These are phyloP conservation scores for Conistra vaccinii DNA, from an alignment of 2,888 invertebrate genomes.

Conservation along the genomic window DNA sequence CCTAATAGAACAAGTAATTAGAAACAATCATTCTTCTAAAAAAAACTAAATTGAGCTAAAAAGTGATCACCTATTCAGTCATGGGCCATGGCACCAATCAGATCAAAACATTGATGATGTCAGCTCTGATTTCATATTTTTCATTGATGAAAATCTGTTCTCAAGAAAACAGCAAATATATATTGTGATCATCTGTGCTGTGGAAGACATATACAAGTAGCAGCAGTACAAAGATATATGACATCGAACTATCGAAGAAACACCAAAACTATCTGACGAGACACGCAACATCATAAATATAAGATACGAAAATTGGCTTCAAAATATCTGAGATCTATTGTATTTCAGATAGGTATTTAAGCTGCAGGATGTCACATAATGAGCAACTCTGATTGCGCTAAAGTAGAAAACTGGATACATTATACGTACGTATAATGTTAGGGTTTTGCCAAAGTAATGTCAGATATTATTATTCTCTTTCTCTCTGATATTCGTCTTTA, in stretches of 20 bases:
- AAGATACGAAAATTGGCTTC: background rate
- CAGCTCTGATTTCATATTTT: background rate
- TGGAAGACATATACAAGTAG: background rate
- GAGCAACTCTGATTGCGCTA: background rate
- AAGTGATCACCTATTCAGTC: slow-evolving; percentile 34
- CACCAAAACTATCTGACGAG: background rate
- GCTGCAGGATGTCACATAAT: background rate
- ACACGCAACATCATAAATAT: background rate
- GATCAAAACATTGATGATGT: slow-evolving; percentile 19
- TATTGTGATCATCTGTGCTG: background rate
- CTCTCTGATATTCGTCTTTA: no score
- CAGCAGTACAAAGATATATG: no score
- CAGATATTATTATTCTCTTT: no score
- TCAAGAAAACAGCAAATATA: background rate
- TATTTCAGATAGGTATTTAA: background rate
- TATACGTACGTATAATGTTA: no score
- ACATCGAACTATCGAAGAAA: background rate
- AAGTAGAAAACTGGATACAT: background rate
- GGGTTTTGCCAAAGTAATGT: no score
- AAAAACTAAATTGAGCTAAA: slow-evolving; percentile 41
- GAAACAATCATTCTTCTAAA: background rate
- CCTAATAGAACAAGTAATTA: slow-evolving; percentile 1
- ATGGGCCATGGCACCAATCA: slow-evolving; percentile 18
- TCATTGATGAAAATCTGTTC: background rate
- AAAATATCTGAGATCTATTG: background rate